Percentiles rank a stretch among this genome's conserved stretches.
Evolutionary conservation across 2,888 invertebrate genomes (phyloP).

Genomic region (Trissolcus japonicus): DNA sequence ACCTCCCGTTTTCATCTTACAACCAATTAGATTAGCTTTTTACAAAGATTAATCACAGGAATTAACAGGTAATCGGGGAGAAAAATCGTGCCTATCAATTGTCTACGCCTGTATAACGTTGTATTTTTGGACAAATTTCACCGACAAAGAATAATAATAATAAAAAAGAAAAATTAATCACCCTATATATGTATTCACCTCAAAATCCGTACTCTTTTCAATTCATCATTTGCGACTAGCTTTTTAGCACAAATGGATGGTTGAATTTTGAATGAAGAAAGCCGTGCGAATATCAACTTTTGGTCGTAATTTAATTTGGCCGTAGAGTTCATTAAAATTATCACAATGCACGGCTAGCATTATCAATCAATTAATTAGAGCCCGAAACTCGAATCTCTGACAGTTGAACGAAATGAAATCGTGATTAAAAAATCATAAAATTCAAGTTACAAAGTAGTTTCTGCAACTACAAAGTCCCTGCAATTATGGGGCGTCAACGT

Average conservation of each 20-base stretch:
- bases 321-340: neutral
- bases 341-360: neutral
- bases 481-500: constrained; percentile 1
- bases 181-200: too few species aligned
- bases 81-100: constrained; percentile 26
- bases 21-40: constrained; percentile 33
- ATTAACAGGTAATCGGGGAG: constrained; percentile 22
- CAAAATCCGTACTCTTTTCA: too few species aligned
- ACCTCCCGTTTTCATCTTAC: constrained; percentile 15
- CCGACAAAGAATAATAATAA: constrained; percentile 16
- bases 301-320: neutral
- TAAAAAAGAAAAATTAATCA: constrained; percentile 1
- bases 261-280: neutral
- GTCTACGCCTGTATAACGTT: constrained; percentile 1
- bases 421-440: constrained; percentile 2
- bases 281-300: neutral
- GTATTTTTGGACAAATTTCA: constrained; percentile 19
- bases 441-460: neutral
- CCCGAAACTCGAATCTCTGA: neutral
- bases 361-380: constrained; percentile 7
- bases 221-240: too few species aligned
- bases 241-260: too few species aligned
- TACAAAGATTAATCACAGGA: constrained; percentile 30
- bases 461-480: too few species aligned
- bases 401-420: neutral